Conservation (phyloP, 1,140 invertebrate genomes). For the Aphelenchoides besseyi region DNA sequence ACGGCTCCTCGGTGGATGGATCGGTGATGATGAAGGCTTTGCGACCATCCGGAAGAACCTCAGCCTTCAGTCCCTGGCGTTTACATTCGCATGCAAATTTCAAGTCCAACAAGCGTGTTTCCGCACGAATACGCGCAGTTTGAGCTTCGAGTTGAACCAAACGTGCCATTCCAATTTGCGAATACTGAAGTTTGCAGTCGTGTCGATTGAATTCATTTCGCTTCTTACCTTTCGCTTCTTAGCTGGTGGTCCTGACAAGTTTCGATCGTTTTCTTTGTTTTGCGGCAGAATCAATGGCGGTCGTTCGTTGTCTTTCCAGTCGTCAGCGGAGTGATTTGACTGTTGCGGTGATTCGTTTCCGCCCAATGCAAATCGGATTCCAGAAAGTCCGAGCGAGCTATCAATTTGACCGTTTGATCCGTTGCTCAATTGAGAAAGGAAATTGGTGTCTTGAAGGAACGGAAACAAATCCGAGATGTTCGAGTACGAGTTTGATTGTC, state of each 20-base stretch:
- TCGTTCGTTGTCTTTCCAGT: background rate
- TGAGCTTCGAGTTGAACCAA: slow-evolving; percentile 6
- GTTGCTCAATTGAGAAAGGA: slow-evolving; percentile 8
- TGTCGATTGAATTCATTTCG: background rate
- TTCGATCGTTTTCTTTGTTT: background rate
- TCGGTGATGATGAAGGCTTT: slow-evolving; percentile 10
- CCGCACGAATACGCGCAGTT: slow-evolving; percentile 6
- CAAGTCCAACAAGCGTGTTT: slow-evolving; percentile 12
- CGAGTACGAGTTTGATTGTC: background rate
- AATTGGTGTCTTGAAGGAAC: slow-evolving; percentile 5
- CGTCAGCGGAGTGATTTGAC: slow-evolving; percentile 8
- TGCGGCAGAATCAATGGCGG: background rate
- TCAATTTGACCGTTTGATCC: background rate
- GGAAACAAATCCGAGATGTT: slow-evolving; percentile 16
- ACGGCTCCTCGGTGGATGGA: background rate
- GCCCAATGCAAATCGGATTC: background rate
- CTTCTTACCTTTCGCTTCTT: slow-evolving; percentile 17
- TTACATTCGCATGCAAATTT: slow-evolving; percentile 15
- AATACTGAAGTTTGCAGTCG: no score
- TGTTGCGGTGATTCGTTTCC: background rate
- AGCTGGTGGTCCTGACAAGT: background rate
- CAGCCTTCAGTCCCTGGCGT: background rate
- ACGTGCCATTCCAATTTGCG: background rate
- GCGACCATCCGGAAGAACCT: slow-evolving; percentile 8
- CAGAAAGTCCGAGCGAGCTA: background rate